Conservation (phyloP, 2,888 invertebrate species). For the Eupithecia pulchellata region DNA sequence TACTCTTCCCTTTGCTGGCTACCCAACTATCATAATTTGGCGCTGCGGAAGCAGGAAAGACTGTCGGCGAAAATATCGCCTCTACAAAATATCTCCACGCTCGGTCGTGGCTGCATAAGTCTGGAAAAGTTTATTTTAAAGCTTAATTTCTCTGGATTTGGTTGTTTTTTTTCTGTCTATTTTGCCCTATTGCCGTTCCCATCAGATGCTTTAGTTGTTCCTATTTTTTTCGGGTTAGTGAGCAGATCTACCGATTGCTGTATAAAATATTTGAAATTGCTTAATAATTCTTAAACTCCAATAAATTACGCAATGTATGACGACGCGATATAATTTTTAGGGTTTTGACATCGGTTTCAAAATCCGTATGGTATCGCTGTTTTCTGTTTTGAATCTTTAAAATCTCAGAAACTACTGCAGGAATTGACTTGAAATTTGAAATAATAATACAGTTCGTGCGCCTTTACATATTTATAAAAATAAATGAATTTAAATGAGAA, state of each 20-base stretch:
- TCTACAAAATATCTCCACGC: slow-evolving; percentile 86
- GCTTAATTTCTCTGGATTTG: not conserved
- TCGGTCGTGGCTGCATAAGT: slow-evolving; percentile 85
- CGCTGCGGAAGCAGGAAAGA: slow-evolving; percentile 77
- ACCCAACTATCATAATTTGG: slow-evolving; percentile 78
- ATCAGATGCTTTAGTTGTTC: not conserved
- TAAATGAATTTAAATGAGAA: too few species aligned
- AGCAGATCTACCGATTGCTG: not conserved
- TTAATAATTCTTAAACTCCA: too few species aligned
- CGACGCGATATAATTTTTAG: not conserved
- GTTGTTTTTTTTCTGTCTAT: not conserved
- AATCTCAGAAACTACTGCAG: too few species aligned
- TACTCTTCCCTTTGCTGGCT: slow-evolving; percentile 46
- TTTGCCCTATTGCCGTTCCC: not conserved
- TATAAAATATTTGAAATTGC: not conserved
- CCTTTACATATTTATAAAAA: too few species aligned
- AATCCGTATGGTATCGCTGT: too few species aligned
- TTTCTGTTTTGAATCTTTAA: too few species aligned
- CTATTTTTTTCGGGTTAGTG: not conserved
- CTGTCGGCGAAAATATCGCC: slow-evolving; percentile 70
- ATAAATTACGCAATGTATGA: too few species aligned
- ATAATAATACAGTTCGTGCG: too few species aligned
- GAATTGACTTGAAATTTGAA: too few species aligned
- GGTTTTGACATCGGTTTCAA: too few species aligned
- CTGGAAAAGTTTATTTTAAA: slow-evolving; percentile 54